Base-by-base conservation (phyloP, 2,797 vertebrate genomes). In the Mus minutoides region DNA sequence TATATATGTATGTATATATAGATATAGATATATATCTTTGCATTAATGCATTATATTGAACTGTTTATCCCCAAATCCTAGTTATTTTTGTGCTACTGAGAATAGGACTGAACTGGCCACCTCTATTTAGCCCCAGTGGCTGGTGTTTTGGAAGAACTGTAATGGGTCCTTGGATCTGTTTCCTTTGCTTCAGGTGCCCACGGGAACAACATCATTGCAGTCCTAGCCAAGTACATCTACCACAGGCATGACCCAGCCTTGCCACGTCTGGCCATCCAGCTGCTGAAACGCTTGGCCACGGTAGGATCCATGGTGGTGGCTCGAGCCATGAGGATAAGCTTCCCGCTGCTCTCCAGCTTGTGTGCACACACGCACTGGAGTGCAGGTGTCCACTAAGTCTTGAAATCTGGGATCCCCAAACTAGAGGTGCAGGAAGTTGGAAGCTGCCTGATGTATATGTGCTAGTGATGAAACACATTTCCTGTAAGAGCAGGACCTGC, bases 211-310 rank as follows among this genome's bases (percentile, higher is more conserved):
- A 99, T 99, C 90, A 99, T 99, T 31, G 99, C 99, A 0, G 99
- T 99, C 85, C 97, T 99, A 97, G 99, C 99, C 88, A 99, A 99
- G 96, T 99, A 99, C 40, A 99, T 99, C 97, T 99, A 99, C 98
- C 99, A 99, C 97, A 99, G 99, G 92, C 99, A 99, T 0, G 99
- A 99, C 97, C 99, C 99, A 0, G 99, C 99, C 0, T 98, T 99
- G 94, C 99, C 99, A 0, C 99, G 99, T 67, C 99, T 99, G 37
- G 99, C 99, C 43, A 99, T 99, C 97, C 99, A 99, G 93, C 98
- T 99, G 95, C 99, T 99, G 43, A 99, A 99, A 97, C 99, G 99
- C 58, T 99, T 99, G 17, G 99, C 99, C 94, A 99, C 99, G 49
- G 99, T 99, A 98, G 96, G 98, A 90, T 22, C 52, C 16, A 2